Evolutionary conservation across 2,888 invertebrate genomes (phyloP), one percentile per base, ranked within the genome.

Genomic region (Blastobasis adustella): DNA sequence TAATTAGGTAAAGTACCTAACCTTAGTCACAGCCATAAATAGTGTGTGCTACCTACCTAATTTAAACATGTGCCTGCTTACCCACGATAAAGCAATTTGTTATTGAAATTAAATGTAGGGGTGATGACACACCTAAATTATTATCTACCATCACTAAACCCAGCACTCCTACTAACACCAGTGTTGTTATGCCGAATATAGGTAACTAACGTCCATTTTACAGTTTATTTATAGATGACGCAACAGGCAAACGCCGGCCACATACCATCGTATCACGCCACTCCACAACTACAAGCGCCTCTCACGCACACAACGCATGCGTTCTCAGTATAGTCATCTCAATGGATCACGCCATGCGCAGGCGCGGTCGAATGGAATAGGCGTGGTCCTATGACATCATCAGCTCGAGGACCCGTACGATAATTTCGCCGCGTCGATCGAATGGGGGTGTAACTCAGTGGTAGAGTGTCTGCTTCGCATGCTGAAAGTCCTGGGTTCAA

Each of bases 401-500:
- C 5, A 8, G 10, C 6, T 10, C 36, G 2, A 49, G 46, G 45
- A 51, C 5, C 0, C 50, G 39, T 37, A 47, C 7, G 0, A 10
- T 51, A 54, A 63, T 67, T 69, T 69, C 60, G 53, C 0, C 8
- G 0, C 0, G 0, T 0, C 0, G 0, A 0, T 0, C 0, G 9
- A 58, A 53, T 58, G 84, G 84, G 83, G 82, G 76, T 82, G 80
- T 85, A 83, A 81, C 82, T 83, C 84, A 85, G 84, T 80, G 83
- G 85, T 83, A 84, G 82, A 83, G 83, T 82, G 83, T 81, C 80
- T 81, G 85, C 83, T 85, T 84, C 80, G 71, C 84, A 83, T 84
- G 82, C 82, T 79, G 80, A 80, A 84, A 84, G 85, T 83, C 87
- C 82, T 81, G 87, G 84, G 86, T 86, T 88, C 87, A 82, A 88